Base-by-base conservation (phyloP, 2,113 vertebrate genomes). In the Semnornis frantzii region DNA sequence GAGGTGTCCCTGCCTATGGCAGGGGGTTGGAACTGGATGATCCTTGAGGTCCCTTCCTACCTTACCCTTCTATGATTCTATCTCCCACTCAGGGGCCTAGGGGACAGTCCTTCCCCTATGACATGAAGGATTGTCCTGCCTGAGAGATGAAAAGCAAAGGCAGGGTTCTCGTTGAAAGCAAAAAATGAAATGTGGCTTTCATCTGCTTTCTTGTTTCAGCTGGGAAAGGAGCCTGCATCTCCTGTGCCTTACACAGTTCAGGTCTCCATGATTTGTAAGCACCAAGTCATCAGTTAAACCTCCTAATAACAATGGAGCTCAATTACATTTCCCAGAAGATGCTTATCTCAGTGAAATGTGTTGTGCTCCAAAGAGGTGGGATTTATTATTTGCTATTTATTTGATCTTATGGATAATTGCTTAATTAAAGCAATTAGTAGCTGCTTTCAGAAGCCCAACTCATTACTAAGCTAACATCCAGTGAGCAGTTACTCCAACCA, bases 391-490 rank as follows among this genome's bases (percentile, higher is more conserved):
- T 96, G 91, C 66, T 92, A 34, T 95, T 95, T 95, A 88, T 94
- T 92, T 97, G 90, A 96, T 92, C 80, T 91, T 59, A 28, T 3
- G 93, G 57, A 50, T 96, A 96, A 96, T 94, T 90, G 63, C 73
- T 96, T 96, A 91, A 96, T 95, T 92, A 91, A 93, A 90, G 85
- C n/a, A 96, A 97, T 97, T 97, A 96, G 94, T 37, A 81, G 42
- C 60, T 89, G 79, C 90, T 94, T 94, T 93, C 79, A 83, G 92
- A 92, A 57, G 72, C 58, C 55, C 7, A 92, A 87, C 81, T 44
- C 79, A 62, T 96, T 89, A 42, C 68, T 65, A 27, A 83, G 68
- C 57, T 80, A 13, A 50, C 84, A 85, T 68, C 64, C 84, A 75
- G 62, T 5, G 5, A 8, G 31, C 37, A 28, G 72, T 59, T 55